Evolutionary conservation across 2,113 vertebrate genomes (phyloP), one percentile per base, ranked within the genome.

Genomic region (Xerus inauris): DNA sequence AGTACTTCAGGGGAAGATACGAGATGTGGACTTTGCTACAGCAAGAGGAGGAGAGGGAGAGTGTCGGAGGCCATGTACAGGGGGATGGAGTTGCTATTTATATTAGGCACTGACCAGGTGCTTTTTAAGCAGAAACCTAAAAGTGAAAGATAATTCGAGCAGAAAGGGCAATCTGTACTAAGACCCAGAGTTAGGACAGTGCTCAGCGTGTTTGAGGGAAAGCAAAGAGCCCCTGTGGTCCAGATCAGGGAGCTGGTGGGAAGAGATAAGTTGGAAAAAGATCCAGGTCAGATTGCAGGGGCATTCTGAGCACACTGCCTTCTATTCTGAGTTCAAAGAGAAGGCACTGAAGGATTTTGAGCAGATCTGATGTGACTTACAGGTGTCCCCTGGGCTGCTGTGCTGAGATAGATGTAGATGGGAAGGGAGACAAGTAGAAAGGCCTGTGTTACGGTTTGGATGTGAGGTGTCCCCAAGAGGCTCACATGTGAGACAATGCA

Each of bases 121-220:
- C 67, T 82, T 87, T 38, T 80, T 92, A 62, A 90, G 24, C 64
- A 94, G 69, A 67, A 84, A 57, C 38, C 73, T 86, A 35, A 79
- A 76, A n/a, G 45, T 10, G 2, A 28, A 86, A 35, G 64, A 87
- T 45, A 84, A 90, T 84, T 87, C 17, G 30, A 67, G 87, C 75
- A 62, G 88, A 32, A 92, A 40, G n/a, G 82, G 49, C 45, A 73
- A 38, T 64, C 54, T 71, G 24, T 67, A 2, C 24, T 19, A 95
- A 87, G 32, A 35, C 28, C 28, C 22, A 67, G 75, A 45, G n/a
- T 49, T 87, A 72, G 51, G 35, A 32, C 47, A 69, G 35, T 54
- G 65, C 19, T 84, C 24, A 42, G 19, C 14, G 9, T 71, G 20
- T 73, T 47, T 65, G 71, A 87, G 47, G 83, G 57, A 51, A 26